A percentile compares a stretch with the other conserved stretches of the same genome.
These are phyloP conservation scores for Aramus guarauna DNA, from an alignment of 2,113 vertebrate species.

Conservation along the genomic window DNA sequence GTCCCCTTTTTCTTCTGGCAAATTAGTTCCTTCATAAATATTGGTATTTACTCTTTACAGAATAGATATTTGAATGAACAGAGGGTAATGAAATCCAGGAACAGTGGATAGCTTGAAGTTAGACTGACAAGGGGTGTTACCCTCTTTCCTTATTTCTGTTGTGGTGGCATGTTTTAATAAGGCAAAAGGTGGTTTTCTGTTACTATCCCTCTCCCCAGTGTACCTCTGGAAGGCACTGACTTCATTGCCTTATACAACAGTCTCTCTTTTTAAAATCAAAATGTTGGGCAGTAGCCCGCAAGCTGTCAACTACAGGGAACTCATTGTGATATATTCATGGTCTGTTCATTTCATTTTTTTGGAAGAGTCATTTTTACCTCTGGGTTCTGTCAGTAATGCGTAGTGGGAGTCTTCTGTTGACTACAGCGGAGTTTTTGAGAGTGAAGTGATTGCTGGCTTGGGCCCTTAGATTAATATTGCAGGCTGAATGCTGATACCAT, in stretches of 20 bases:
- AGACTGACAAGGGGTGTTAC: not conserved
- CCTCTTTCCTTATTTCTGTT: not conserved
- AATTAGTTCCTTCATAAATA: not conserved
- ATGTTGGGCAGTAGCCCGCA: not conserved
- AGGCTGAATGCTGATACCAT: not conserved
- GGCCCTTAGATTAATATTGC: not conserved
- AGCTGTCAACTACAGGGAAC: not conserved
- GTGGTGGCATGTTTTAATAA: not conserved
- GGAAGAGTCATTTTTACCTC: constrained; percentile 17
- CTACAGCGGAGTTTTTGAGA: not conserved
- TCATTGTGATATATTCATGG: not conserved
- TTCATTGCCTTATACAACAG: constrained; percentile 10
- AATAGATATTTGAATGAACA: not conserved
- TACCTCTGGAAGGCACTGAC: not conserved
- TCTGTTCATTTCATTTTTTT: not conserved
- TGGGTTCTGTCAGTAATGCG: constrained; percentile 12
- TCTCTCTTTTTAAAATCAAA: not conserved
- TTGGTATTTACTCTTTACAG: not conserved
- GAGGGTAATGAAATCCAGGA: not conserved
- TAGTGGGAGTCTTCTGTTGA: constrained; percentile 2
- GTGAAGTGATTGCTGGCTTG: not conserved
- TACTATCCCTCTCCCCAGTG: not conserved
- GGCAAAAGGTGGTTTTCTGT: not conserved
- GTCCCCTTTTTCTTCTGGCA: not conserved
- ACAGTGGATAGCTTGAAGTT: not conserved